Percentiles rank a stretch among this genome's conserved stretches.
Evolutionary conservation across 2,113 vertebrate species (phyloP).

Genomic region (Microcebus tavaratra): DNA sequence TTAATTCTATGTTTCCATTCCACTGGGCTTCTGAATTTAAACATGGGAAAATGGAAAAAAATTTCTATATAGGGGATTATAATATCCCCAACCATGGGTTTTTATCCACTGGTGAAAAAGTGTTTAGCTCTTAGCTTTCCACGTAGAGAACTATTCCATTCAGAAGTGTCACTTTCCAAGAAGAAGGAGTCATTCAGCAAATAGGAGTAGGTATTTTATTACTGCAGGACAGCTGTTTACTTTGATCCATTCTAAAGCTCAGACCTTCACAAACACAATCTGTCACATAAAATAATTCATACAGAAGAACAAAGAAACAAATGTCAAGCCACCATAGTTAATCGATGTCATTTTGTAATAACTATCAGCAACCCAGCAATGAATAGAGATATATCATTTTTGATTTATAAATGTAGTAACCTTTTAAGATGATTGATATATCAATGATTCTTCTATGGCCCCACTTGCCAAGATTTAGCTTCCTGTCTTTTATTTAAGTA

Average conservation of each 20-base stretch:
- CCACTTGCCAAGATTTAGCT: neutral
- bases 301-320: slow-evolving; percentile 30
- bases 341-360: neutral
- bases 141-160: neutral
- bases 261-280: neutral
- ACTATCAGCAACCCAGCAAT: neutral
- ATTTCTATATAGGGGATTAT: slow-evolving; percentile 19
- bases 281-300: slow-evolving; percentile 15
- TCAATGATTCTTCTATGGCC: neutral
- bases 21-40: slow-evolving; percentile 65
- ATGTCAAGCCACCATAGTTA: neutral
- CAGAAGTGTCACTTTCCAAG: neutral
- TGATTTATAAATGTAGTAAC: slow-evolving; percentile 51
- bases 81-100: neutral
- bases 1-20: slow-evolving; percentile 74
- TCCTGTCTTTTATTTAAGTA: neutral
- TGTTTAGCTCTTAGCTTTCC: slow-evolving; percentile 28
- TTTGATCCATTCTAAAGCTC: neutral
- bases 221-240: neutral
- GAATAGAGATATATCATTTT: neutral
- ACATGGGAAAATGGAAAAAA: slow-evolving; percentile 8
- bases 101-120: slow-evolving; percentile 5
- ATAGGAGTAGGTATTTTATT: neutral
- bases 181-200: neutral
- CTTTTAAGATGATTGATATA: slow-evolving; percentile 24